These are phyloP conservation scores for Paramuricea clavata DNA, from an alignment of 92 coral and sea anemone species.

Conservation along the genomic window DNA sequence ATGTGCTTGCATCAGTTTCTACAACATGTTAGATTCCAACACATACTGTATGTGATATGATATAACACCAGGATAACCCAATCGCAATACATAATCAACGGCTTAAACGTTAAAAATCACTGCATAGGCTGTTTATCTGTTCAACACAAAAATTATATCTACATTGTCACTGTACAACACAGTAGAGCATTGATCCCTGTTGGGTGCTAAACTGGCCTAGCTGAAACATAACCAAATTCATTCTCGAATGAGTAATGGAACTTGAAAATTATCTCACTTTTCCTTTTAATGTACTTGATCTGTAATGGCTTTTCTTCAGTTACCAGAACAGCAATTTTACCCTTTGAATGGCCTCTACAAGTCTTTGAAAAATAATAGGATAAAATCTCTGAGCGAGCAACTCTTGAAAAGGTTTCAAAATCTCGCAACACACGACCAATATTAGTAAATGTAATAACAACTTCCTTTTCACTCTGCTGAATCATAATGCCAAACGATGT, in stretches of 20 bases:
- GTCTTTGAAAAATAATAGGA: conserved; percentile 50
- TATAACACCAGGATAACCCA: too few relatives aligned
- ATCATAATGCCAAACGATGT: conserved; percentile 64
- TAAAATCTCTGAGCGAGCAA: conserved; percentile 39
- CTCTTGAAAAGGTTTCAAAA: conserved; percentile 56
- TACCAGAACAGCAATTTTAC: conserved; percentile 38
- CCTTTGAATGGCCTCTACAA: conserved; percentile 55
- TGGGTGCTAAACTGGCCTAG: neutral
- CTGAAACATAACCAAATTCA: conserved; percentile 54
- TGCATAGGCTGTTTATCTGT: neutral
- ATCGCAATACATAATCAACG: neutral
- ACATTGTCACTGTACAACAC: neutral
- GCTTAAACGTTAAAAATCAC: neutral
- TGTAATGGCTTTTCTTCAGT: conserved; percentile 55
- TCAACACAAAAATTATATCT: neutral
- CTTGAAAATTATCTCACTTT: conserved; percentile 41
- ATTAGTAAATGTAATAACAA: conserved; percentile 53
- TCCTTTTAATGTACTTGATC: conserved; percentile 51
- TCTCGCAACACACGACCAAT: conserved; percentile 70
- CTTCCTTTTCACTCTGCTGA: conserved; percentile 43
- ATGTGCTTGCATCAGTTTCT: too few relatives aligned
- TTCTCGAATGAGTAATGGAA: conserved; percentile 63
- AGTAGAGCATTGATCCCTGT: conserved; percentile 20
- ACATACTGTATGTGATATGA: too few relatives aligned
- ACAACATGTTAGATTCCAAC: too few relatives aligned